Conservation (phyloP, 2,888 invertebrate genomes). For the Hemithea aestivaria region DNA sequence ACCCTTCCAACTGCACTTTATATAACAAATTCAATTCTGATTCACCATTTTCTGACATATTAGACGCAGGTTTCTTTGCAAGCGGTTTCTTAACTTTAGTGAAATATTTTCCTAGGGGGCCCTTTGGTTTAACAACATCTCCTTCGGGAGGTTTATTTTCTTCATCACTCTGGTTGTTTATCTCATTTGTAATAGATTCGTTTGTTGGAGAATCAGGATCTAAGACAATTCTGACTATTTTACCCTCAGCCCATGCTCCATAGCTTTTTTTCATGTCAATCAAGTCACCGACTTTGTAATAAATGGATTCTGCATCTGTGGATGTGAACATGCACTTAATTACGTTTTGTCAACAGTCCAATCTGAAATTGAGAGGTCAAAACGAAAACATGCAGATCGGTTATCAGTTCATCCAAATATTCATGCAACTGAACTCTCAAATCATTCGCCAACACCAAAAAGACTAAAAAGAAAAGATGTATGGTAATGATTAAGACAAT, state of each 20-base stretch:
- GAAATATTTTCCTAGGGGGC: slow-evolving; percentile 52
- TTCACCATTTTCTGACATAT: slow-evolving; percentile 10
- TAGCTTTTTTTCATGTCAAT: slow-evolving; percentile 82
- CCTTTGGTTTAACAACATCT: slow-evolving; percentile 35
- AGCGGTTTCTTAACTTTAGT: slow-evolving; percentile 34
- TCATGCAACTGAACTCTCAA: too few species aligned
- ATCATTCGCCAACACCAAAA: too few species aligned
- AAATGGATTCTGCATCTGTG: slow-evolving; percentile 64
- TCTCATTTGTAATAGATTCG: slow-evolving; percentile 13
- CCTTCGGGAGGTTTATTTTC: slow-evolving; percentile 44
- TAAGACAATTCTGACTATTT: slow-evolving; percentile 74
- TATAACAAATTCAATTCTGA: slow-evolving; percentile 62
- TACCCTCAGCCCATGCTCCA: slow-evolving; percentile 88
- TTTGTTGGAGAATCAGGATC: slow-evolving; percentile 36
- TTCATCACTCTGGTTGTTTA: slow-evolving; percentile 39
- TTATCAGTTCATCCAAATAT: too few species aligned
- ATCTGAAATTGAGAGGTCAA: too few species aligned
- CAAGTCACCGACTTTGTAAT: slow-evolving; percentile 81
- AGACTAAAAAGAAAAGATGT: too few species aligned
- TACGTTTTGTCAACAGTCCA: too few species aligned
- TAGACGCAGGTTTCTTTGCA: slow-evolving; percentile 24
- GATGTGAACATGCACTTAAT: too few species aligned
- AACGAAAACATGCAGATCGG: too few species aligned
- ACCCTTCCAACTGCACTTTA: slow-evolving; percentile 60
- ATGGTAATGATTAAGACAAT: too few species aligned